A percentile compares a stretch with the other conserved stretches of the same genome.
Evolutionary conservation across 2,113 vertebrate genomes (phyloP).

Genomic region (Psilopsiagon aymara): DNA sequence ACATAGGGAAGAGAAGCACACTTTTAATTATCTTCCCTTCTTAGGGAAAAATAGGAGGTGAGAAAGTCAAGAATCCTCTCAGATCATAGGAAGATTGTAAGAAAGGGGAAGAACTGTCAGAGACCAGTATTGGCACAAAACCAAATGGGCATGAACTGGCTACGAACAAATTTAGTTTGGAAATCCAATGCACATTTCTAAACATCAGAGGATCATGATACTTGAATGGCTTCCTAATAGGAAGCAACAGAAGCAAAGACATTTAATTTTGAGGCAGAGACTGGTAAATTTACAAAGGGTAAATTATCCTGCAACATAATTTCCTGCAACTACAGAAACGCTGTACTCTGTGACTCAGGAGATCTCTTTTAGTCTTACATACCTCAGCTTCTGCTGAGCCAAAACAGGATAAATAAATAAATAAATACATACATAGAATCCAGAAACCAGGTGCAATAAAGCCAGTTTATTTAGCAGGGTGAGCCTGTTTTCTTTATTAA

Average conservation of each 20-base stretch:
- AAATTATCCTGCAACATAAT: background rate
- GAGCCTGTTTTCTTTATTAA: background rate
- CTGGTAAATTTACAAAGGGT: background rate
- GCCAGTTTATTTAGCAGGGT: background rate
- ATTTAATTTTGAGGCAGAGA: background rate
- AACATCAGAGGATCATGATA: background rate
- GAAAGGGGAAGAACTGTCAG: background rate
- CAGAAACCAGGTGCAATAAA: background rate
- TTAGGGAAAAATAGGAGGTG: background rate
- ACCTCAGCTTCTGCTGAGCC: background rate
- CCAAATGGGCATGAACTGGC: background rate
- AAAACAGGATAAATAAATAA: background rate
- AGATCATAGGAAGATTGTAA: background rate
- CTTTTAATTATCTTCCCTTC: background rate
- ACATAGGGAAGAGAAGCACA: background rate
- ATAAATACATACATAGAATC: background rate
- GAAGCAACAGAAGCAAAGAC: background rate
- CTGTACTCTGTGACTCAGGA: background rate
- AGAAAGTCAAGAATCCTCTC: background rate
- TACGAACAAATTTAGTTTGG: background rate
- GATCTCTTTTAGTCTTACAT: background rate
- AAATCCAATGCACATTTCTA: conserved; percentile 42
- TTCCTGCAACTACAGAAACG: background rate
- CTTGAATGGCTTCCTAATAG: conserved; percentile 29
- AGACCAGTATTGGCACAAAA: background rate